phyloP scores from a whole-genome alignment of 2,888 invertebrate genomes.

The Charanyca ferruginea region DNA sequence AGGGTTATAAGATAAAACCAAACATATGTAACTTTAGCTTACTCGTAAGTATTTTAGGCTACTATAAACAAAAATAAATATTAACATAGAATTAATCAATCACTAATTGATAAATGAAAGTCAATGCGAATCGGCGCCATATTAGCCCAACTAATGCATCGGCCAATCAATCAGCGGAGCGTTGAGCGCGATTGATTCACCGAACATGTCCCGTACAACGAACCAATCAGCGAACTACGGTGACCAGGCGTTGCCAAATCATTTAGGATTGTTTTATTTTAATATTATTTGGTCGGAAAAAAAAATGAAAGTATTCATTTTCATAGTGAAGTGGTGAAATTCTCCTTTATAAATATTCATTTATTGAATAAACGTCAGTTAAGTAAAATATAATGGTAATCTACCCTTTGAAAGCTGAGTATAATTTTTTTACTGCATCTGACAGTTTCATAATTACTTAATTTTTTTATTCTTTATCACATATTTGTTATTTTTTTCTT shows the following conservation, averaged over 20 bases:
- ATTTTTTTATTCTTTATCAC: too few relatives aligned
- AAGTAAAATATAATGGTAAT: not conserved
- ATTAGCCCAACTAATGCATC: slow-evolving; percentile 52
- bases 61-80: slow-evolving; percentile 2
- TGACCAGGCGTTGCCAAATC: slow-evolving; percentile 9
- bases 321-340: not conserved
- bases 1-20: not conserved
- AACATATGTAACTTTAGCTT: not conserved
- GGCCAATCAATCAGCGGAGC: slow-evolving; percentile 57
- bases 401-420: not conserved
- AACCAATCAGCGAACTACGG: slow-evolving; percentile 51
- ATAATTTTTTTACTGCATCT: slow-evolving; percentile 1
- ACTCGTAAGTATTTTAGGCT: not conserved
- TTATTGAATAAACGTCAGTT: not conserved
- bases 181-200: slow-evolving; percentile 55
- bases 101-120: slow-evolving; percentile 40
- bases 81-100: slow-evolving; percentile 31
- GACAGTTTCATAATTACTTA: slow-evolving; percentile 18
- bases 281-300: too few relatives aligned
- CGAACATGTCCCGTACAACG: slow-evolving; percentile 48
- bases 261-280: not conserved
- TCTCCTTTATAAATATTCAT: too few relatives aligned
- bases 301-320: not conserved
- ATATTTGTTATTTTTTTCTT: too few relatives aligned
- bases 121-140: slow-evolving; percentile 23